phyloP scores from a whole-genome alignment of 2,888 invertebrate species.

The Orthosia cruda region DNA sequence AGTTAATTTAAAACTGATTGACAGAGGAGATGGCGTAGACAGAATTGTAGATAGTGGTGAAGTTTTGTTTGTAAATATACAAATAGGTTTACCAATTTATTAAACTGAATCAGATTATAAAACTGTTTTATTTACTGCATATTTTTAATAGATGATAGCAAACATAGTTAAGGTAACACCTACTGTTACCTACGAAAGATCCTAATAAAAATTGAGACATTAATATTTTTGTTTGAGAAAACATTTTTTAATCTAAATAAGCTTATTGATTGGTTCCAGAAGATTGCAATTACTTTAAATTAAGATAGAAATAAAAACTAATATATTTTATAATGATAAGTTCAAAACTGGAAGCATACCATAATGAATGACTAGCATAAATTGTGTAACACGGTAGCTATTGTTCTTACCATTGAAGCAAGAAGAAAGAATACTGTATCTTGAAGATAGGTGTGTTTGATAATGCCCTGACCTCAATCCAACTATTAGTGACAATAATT shows the following conservation, averaged over 20 bases:
- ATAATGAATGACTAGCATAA: not conserved
- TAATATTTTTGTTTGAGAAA: not conserved
- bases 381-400: too few species aligned
- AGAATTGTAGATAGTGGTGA: slow-evolving; percentile 6
- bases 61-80: slow-evolving; percentile 8
- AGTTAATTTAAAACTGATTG: slow-evolving; percentile 40
- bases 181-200: too few species aligned
- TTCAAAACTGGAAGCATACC: not conserved
- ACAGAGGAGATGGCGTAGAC: slow-evolving; percentile 1
- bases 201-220: too few species aligned
- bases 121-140: not conserved
- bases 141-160: not conserved
- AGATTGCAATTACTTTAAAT: slow-evolving; percentile 16
- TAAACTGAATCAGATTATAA: not conserved
- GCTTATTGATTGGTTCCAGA: slow-evolving; percentile 6
- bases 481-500: too few species aligned
- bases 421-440: too few species aligned
- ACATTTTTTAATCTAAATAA: not conserved
- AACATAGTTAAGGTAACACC: too few species aligned
- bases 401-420: too few species aligned
- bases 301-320: not conserved
- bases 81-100: not conserved
- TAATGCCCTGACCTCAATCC: too few species aligned
- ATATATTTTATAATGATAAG: not conserved
- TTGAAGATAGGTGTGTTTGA: too few species aligned